A percentile compares a stretch with the other conserved stretches of the same genome.
Conservation (phyloP, 1,140 invertebrate species). For the Drosophila lacteicornis region DNA sequence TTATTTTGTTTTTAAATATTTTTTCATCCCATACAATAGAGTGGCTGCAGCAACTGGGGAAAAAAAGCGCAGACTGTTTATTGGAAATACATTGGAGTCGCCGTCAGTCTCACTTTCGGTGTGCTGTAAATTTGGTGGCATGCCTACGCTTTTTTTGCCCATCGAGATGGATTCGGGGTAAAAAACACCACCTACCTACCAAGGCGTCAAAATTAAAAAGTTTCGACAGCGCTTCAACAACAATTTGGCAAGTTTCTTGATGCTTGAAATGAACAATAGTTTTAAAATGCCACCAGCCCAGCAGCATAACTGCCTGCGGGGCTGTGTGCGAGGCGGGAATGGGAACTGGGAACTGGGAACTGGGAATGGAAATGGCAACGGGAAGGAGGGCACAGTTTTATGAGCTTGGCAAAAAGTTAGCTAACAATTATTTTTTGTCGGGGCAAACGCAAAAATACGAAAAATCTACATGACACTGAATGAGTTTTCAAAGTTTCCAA, state of each 20-base stretch:
- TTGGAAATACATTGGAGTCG: no score
- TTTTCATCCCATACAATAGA: no score
- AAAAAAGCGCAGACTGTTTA: no score
- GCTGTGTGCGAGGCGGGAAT: not conserved
- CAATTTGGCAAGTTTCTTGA: slow-evolving; percentile 65
- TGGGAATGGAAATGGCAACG: no score
- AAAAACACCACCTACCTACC: slow-evolving; percentile 48
- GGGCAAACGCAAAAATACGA: slow-evolving; percentile 59
- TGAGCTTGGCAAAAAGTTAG: slow-evolving; percentile 61
- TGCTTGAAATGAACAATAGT: slow-evolving; percentile 69
- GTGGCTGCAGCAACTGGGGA: no score
- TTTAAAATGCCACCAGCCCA: slow-evolving; percentile 60
- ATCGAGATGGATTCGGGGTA: not conserved
- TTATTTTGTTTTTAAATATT: no score
- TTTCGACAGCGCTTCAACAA: slow-evolving; percentile 60
- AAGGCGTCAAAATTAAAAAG: slow-evolving; percentile 66
- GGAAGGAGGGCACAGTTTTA: slow-evolving; percentile 41
- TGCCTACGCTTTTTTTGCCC: not conserved
- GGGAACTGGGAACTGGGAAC: not conserved
- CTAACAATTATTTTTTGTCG: slow-evolving; percentile 64
- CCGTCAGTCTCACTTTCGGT: not conserved
- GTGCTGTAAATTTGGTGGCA: not conserved
- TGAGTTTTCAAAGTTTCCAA: slow-evolving; percentile 61
- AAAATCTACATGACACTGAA: slow-evolving; percentile 68
- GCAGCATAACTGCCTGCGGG: slow-evolving; percentile 39